phyloP scores from a whole-genome alignment of 2,113 vertebrate species.

The Thunnus maccoyii region DNA sequence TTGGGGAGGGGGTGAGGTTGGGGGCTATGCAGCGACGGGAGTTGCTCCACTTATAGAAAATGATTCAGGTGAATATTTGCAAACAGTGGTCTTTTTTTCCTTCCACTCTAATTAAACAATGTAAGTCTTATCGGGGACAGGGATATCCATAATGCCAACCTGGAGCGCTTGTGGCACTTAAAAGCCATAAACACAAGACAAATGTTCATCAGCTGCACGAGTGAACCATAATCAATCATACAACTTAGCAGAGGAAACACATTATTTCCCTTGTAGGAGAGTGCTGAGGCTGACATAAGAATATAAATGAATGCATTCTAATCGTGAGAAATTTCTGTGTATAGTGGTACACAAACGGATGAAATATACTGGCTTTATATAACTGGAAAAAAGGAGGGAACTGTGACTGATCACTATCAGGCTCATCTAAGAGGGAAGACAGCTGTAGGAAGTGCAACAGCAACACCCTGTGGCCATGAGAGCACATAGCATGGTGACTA shows the following conservation, averaged over 20 bases:
- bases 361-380: slow-evolving; percentile 57
- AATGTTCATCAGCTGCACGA: slow-evolving; percentile 83
- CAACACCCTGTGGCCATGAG: slow-evolving; percentile 75
- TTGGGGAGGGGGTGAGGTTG: slow-evolving; percentile 1
- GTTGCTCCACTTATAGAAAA: slow-evolving; percentile 79
- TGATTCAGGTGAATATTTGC: slow-evolving; percentile 71
- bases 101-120: slow-evolving; percentile 80
- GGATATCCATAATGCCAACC: slow-evolving; percentile 79
- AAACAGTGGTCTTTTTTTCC: slow-evolving; percentile 57
- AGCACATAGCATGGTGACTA: slow-evolving; percentile 5
- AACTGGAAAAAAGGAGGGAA: slow-evolving; percentile 56
- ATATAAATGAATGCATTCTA: slow-evolving; percentile 83
- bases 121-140: slow-evolving; percentile 74
- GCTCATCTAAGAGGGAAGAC: not conserved
- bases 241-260: slow-evolving; percentile 72
- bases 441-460: slow-evolving; percentile 74
- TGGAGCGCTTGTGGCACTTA: slow-evolving; percentile 69
- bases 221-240: slow-evolving; percentile 80
- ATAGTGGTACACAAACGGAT: slow-evolving; percentile 61
- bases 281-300: slow-evolving; percentile 81
- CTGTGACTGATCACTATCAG: slow-evolving; percentile 47
- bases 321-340: slow-evolving; percentile 75
- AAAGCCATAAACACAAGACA: slow-evolving; percentile 83
- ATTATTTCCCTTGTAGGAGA: slow-evolving; percentile 78
- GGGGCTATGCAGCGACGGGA: slow-evolving; percentile 53